phyloP scores from a whole-genome alignment of 2,888 invertebrate species.

The Melieria picta region DNA sequence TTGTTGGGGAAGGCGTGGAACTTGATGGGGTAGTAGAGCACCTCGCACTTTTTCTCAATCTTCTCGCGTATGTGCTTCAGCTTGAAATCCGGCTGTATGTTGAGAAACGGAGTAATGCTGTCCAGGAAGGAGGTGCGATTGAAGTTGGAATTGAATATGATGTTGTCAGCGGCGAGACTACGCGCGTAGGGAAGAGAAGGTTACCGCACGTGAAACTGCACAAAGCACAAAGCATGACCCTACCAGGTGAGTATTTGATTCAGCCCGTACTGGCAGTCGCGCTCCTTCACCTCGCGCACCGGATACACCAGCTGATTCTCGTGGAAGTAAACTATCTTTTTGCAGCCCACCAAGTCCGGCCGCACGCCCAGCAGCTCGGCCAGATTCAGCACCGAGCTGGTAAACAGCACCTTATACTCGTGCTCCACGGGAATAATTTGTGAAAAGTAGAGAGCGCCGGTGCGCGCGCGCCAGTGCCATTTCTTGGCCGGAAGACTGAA shows the following conservation, averaged over 20 bases:
- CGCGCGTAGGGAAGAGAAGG: conserved; percentile 14
- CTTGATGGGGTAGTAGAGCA: conserved; percentile 73
- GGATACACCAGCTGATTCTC: conserved; percentile 82
- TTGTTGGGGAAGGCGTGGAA: conserved; percentile 65
- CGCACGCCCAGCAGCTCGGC: conserved; percentile 76
- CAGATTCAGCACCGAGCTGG: conserved; percentile 76
- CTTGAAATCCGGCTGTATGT: conserved; percentile 73
- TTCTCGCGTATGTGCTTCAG: conserved; percentile 69
- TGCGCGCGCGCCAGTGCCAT: conserved; percentile 82
- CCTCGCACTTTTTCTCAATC: conserved; percentile 71
- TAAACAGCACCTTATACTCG: conserved; percentile 71
- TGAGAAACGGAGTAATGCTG: conserved; percentile 71
- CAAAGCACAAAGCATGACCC: conserved; percentile 35
- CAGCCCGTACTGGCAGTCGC: conserved; percentile 81
- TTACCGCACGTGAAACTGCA: not conserved
- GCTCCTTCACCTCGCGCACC: conserved; percentile 71
- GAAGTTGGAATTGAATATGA: conserved; percentile 78
- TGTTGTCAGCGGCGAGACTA: conserved; percentile 74
- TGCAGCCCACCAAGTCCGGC: conserved; percentile 70
- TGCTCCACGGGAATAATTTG: conserved; percentile 70
- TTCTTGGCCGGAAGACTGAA: conserved; percentile 75
- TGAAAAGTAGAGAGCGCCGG: conserved; percentile 73
- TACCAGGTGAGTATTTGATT: conserved; percentile 79
- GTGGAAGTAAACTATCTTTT: conserved; percentile 80
- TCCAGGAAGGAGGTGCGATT: conserved; percentile 75